A percentile compares a stretch with the other conserved stretches of the same genome.
Evolutionary conservation across 2,797 vertebrate genomes (phyloP).

Genomic region (Chaenodraco wilsoni): DNA sequence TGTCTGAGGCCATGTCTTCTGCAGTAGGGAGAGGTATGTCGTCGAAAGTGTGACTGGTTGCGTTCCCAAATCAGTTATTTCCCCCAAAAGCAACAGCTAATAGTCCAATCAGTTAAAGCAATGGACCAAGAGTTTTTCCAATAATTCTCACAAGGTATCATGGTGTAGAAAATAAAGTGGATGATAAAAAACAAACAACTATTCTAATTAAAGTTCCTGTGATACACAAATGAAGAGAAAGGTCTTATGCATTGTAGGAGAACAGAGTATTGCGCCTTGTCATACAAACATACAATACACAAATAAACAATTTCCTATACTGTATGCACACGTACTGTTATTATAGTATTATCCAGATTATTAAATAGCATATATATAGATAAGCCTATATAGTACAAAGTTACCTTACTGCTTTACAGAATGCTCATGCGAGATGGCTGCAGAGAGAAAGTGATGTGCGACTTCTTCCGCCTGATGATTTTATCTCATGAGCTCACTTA

Average conservation of each 20-base stretch:
- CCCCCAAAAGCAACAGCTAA: no score
- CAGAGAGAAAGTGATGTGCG: conserved; percentile 15
- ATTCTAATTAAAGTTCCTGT: no score
- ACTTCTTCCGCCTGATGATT: conserved; percentile 40
- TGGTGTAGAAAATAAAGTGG: neutral
- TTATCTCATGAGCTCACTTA: conserved; percentile 30
- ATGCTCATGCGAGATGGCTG: conserved; percentile 23
- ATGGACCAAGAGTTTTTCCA: neutral
- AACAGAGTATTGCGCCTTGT: no score
- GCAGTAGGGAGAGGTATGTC: no score
- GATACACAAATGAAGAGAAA: no score
- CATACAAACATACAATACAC: neutral
- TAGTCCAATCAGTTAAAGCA: neutral
- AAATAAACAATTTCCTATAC: neutral
- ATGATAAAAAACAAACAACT: no score
- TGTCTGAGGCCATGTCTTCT: no score
- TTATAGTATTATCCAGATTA: no score
- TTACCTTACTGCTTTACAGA: conserved; percentile 23
- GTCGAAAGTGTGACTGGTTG: neutral
- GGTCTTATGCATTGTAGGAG: no score
- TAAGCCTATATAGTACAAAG: no score
- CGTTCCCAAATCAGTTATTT: neutral
- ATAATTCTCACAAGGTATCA: neutral
- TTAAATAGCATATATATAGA: no score
- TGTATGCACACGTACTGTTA: no score